Evolutionary conservation across 2,888 invertebrate genomes (phyloP).

Genomic region (Temnothorax unifasciatus): DNA sequence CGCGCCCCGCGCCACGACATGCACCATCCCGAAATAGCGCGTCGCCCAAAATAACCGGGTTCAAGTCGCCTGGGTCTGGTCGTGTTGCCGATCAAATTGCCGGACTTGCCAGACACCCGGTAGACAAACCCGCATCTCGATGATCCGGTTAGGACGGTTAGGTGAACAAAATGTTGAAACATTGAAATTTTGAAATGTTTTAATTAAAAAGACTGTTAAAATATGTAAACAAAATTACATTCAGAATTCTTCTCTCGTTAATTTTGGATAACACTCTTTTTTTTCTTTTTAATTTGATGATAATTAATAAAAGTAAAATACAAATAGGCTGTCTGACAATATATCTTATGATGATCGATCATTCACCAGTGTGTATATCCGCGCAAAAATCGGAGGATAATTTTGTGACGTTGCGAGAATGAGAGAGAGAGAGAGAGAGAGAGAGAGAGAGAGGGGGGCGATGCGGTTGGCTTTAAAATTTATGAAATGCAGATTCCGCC

Average conservation of each 20-base stretch:
- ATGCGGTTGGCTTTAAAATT: conserved; percentile 47
- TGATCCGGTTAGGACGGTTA: neutral
- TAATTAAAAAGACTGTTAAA: neutral
- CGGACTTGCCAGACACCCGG: neutral
- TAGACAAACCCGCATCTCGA: neutral
- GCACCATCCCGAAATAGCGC: conserved; percentile 81
- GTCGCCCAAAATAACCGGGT: conserved; percentile 79
- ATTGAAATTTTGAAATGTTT: neutral
- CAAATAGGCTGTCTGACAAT: neutral
- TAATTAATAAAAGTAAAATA: neutral
- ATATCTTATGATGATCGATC: conserved; percentile 2
- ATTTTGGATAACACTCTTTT: neutral
- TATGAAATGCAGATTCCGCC: conserved; percentile 57
- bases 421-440: conserved; percentile 8
- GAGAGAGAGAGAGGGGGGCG: neutral
- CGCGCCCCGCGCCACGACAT: conserved; percentile 73
- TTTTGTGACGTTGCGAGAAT: neutral
- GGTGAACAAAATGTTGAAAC: conserved; percentile 1
- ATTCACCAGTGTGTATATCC: neutral
- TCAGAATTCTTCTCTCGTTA: neutral
- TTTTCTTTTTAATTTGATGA: neutral
- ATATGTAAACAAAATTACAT: neutral
- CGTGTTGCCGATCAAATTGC: conserved; percentile 13
- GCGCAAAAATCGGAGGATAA: conserved; percentile 30
- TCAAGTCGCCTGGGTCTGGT: conserved; percentile 70